These are phyloP conservation scores for Stenodera caucasica DNA, from an alignment of 2,888 invertebrate genomes.

Conservation along the genomic window DNA sequence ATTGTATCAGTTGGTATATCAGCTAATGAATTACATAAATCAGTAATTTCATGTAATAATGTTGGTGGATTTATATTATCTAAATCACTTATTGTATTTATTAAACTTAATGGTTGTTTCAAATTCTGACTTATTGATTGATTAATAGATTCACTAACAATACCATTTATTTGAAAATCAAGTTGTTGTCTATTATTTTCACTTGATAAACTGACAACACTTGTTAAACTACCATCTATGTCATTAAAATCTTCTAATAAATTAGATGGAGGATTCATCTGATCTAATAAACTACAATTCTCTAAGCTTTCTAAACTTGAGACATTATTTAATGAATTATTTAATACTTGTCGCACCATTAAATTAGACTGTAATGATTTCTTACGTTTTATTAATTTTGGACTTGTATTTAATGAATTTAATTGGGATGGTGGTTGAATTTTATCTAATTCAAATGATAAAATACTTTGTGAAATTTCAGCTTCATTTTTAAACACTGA, in stretches of 20 bases:
- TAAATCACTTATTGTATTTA: slow-evolving; percentile 60
- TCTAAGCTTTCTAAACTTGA: slow-evolving; percentile 68
- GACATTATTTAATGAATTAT: slow-evolving; percentile 53
- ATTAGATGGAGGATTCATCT: slow-evolving; percentile 80
- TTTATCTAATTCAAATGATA: slow-evolving; percentile 71
- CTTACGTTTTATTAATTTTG: slow-evolving; percentile 54
- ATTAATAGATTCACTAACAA: slow-evolving; percentile 38
- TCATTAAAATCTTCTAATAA: slow-evolving; percentile 67
- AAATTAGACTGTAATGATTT: slow-evolving; percentile 71
- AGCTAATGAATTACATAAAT: slow-evolving; percentile 57
- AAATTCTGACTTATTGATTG: slow-evolving; percentile 30
- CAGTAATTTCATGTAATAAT: slow-evolving; percentile 69
- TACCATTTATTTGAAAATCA: slow-evolving; percentile 53
- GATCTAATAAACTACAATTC: slow-evolving; percentile 68
- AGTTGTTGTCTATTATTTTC: slow-evolving; percentile 66
- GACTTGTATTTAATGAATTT: slow-evolving; percentile 63
- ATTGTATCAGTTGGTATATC: slow-evolving; percentile 59
- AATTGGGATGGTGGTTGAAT: slow-evolving; percentile 77
- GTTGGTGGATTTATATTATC: slow-evolving; percentile 75
- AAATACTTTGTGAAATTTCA: slow-evolving; percentile 63
- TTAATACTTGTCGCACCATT: slow-evolving; percentile 73
- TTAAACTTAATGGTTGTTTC: slow-evolving; percentile 55
- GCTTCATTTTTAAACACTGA: slow-evolving; percentile 59
- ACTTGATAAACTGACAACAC: slow-evolving; percentile 80
- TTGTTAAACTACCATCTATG: slow-evolving; percentile 80